A percentile compares a stretch with the other conserved stretches of the same genome.
Evolutionary conservation across 2,888 invertebrate genomes (phyloP).

Genomic region (Xiphydria camelus): DNA sequence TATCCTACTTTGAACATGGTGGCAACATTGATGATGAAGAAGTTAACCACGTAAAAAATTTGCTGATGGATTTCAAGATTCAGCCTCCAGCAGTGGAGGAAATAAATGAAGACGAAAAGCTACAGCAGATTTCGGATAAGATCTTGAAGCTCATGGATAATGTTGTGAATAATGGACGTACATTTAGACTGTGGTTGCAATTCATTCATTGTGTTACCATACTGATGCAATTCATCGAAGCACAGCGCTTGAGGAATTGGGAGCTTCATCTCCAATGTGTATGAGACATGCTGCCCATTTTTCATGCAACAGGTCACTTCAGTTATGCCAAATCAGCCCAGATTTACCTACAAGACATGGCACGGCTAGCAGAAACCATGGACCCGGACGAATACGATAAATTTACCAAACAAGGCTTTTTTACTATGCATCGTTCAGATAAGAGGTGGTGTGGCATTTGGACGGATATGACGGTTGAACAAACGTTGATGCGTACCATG

Average conservation of each 20-base stretch:
- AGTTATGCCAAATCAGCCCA: conserved; percentile 36
- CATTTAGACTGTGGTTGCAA: conserved; percentile 21
- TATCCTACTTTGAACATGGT: neutral
- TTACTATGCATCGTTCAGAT: conserved; percentile 23
- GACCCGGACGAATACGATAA: too few relatives aligned
- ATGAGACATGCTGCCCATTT: conserved; percentile 31
- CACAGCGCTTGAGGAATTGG: conserved; percentile 31
- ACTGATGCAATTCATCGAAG: conserved; percentile 27
- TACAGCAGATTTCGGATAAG: too few relatives aligned
- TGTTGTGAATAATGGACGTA: too few relatives aligned
- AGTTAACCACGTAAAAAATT: neutral
- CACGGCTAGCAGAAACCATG: conserved; percentile 13
- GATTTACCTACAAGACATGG: conserved; percentile 41
- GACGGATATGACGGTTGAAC: too few relatives aligned
- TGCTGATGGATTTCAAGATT: neutral
- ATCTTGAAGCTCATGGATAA: too few relatives aligned
- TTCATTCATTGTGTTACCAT: conserved; percentile 23
- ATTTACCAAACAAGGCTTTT: too few relatives aligned
- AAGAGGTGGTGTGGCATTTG: conserved; percentile 25
- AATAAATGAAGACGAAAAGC: neutral
- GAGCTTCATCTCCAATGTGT: conserved; percentile 28
- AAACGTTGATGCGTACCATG: too few relatives aligned
- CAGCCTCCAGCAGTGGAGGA: neutral
- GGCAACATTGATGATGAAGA: neutral
- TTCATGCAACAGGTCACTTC: conserved; percentile 41